phyloP scores from a whole-genome alignment of 2,797 vertebrate genomes.

The Anguilla obscura region DNA sequence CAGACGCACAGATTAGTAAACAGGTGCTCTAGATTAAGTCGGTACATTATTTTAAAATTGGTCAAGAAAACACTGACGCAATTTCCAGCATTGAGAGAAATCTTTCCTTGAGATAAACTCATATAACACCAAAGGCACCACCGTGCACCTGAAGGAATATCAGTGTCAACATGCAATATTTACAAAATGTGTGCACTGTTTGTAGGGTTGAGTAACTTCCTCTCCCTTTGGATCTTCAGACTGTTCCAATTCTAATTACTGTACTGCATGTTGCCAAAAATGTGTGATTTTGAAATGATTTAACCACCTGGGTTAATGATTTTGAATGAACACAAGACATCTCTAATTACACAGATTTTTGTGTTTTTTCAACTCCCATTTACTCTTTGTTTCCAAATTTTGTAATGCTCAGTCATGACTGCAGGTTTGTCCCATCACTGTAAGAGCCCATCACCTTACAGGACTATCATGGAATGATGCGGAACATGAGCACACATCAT shows the following conservation, averaged over 20 bases:
- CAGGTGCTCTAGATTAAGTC: slow-evolving; percentile 3
- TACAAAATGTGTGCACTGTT: neutral
- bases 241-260: neutral
- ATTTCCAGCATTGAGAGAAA: slow-evolving; percentile 20
- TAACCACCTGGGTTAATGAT: too few relatives aligned
- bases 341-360: too few relatives aligned
- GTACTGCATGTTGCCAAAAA: too few relatives aligned
- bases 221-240: neutral
- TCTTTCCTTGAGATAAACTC: neutral
- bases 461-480: too few relatives aligned
- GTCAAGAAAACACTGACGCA: neutral
- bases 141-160: slow-evolving; percentile 24
- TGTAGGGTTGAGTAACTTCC: neutral
- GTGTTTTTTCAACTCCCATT: too few relatives aligned
- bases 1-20: slow-evolving; percentile 17
- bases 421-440: too few relatives aligned
- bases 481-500: too few relatives aligned
- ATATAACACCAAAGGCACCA: slow-evolving; percentile 23
- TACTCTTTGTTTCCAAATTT: too few relatives aligned
- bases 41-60: slow-evolving; percentile 30
- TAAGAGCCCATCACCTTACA: too few relatives aligned
- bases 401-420: too few relatives aligned
- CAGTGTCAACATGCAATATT: neutral
- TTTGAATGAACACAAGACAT: too few relatives aligned
- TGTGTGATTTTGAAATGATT: too few relatives aligned